Percentiles rank a stretch among this genome's conserved stretches.
These are phyloP conservation scores for Aproaerema taeniolella DNA, from an alignment of 2,888 invertebrate genomes.

Conservation along the genomic window DNA sequence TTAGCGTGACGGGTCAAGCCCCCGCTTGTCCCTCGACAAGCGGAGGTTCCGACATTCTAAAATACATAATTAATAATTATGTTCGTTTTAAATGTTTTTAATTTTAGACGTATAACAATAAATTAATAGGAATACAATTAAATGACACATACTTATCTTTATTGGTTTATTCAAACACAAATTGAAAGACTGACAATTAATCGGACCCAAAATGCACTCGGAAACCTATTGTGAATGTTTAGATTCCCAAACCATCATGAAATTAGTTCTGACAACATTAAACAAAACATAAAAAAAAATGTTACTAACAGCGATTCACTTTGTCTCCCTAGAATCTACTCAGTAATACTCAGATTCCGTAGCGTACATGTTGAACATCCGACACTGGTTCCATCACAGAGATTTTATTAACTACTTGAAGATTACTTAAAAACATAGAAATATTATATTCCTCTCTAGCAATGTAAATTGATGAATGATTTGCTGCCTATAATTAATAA, in stretches of 20 bases:
- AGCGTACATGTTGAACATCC: slow-evolving; percentile 56
- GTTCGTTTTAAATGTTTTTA: not conserved
- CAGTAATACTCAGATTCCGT: slow-evolving; percentile 70
- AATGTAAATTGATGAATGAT: slow-evolving; percentile 65
- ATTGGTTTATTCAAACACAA: slow-evolving; percentile 75
- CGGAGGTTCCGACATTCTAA: not conserved
- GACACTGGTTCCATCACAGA: slow-evolving; percentile 71
- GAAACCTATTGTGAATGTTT: slow-evolving; percentile 48
- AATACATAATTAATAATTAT: not conserved
- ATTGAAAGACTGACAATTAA: slow-evolving; percentile 70
- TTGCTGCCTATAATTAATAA: slow-evolving; percentile 55
- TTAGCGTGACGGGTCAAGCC: no score
- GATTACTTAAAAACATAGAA: slow-evolving; percentile 62
- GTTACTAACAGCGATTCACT: slow-evolving; percentile 71
- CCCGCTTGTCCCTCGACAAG: no score
- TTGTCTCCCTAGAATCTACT: slow-evolving; percentile 62
- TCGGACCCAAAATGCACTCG: slow-evolving; percentile 62
- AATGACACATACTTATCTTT: slow-evolving; percentile 34
- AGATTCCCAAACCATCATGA: slow-evolving; percentile 63
- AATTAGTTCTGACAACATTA: slow-evolving; percentile 73
- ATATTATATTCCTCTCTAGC: slow-evolving; percentile 60
- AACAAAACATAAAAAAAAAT: slow-evolving; percentile 68
- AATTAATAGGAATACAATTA: not conserved
- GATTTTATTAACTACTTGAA: slow-evolving; percentile 64
- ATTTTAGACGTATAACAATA: not conserved